Evolutionary conservation across 2,797 vertebrate species (phyloP).

Genomic region (Trachurus trachurus): DNA sequence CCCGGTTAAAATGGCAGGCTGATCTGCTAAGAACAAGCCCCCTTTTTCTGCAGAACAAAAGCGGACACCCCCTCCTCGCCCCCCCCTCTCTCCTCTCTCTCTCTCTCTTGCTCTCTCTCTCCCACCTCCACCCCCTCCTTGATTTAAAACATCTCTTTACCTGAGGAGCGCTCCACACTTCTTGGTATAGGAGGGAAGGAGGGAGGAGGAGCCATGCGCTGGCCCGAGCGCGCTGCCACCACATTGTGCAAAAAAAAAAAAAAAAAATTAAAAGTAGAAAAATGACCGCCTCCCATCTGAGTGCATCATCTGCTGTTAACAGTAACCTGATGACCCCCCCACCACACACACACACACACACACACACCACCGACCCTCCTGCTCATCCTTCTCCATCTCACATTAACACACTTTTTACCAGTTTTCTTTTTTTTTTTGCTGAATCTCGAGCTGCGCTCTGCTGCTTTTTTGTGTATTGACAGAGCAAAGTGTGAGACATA

Average conservation of each 20-base stretch:
- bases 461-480: conserved; percentile 81
- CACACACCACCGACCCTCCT: background rate
- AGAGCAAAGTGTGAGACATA: conserved; percentile 84
- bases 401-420: background rate
- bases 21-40: conserved; percentile 86
- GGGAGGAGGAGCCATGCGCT: conserved; percentile 54
- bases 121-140: conserved; percentile 35
- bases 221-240: conserved; percentile 26
- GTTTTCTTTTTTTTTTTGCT: background rate
- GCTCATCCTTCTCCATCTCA: background rate
- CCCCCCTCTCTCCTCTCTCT: conserved; percentile 3
- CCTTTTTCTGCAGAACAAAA: conserved; percentile 87
- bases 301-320: background rate
- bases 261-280: background rate
- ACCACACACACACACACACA: no score
- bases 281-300: background rate
- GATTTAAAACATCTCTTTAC: conserved; percentile 83
- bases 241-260: conserved; percentile 15
- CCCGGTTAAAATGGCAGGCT: conserved; percentile 87
- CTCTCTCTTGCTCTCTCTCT: conserved; percentile 27
- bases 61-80: conserved; percentile 64
- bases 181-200: conserved; percentile 24
- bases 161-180: conserved; percentile 77
- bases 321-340: conserved; percentile 7
- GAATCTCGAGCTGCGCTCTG: conserved; percentile 1